Evolutionary conservation across 2,888 invertebrate species (phyloP).

Genomic region (Spatulosminthurus flaviceps): DNA sequence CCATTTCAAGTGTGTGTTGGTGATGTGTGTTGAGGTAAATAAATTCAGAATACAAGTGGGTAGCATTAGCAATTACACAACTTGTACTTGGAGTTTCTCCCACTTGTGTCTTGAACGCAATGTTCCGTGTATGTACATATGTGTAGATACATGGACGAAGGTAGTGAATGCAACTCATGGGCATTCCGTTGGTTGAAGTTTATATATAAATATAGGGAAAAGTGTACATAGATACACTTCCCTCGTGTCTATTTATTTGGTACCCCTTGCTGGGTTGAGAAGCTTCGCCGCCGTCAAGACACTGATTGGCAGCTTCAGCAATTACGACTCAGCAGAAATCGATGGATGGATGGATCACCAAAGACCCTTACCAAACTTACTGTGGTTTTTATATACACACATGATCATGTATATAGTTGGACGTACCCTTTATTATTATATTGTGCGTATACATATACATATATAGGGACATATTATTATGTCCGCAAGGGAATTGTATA

Average conservation of each 20-base stretch:
- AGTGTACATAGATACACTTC: no score
- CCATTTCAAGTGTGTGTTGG: slow-evolving; percentile 25
- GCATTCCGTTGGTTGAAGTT: background rate
- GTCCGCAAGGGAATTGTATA: no score
- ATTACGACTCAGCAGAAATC: slow-evolving; percentile 63
- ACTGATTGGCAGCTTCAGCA: slow-evolving; percentile 63
- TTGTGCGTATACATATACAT: background rate
- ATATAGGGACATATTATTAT: no score
- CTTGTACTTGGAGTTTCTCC: background rate
- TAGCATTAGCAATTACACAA: background rate
- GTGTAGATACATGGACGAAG: background rate
- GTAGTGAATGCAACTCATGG: background rate
- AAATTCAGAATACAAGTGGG: slow-evolving; percentile 19
- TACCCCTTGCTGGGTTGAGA: slow-evolving; percentile 58
- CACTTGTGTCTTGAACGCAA: no score
- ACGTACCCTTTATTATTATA: background rate
- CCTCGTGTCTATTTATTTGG: slow-evolving; percentile 50
- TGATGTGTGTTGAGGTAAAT: slow-evolving; percentile 36
- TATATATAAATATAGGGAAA: slow-evolving; percentile 1
- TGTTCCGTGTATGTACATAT: background rate
- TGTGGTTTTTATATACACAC: background rate
- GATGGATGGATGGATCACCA: slow-evolving; percentile 49
- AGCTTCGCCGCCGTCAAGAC: slow-evolving; percentile 60
- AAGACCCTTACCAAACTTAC: slow-evolving; percentile 34
- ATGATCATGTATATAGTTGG: no score